These are phyloP conservation scores for Pyrrhia umbra DNA, from an alignment of 2,888 invertebrate genomes.

Conservation along the genomic window DNA sequence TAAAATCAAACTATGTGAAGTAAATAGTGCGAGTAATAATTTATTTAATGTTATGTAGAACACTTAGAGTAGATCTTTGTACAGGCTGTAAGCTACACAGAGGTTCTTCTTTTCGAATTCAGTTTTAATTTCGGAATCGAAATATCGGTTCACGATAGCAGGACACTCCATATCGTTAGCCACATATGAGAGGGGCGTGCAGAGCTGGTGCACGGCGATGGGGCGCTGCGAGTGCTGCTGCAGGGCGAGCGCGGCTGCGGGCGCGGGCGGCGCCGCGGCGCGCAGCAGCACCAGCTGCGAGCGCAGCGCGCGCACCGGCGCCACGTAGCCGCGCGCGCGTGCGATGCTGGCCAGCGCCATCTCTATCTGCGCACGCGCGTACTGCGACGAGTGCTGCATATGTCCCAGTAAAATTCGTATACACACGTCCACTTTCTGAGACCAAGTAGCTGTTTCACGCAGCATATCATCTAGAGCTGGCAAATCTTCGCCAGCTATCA, in stretches of 20 bases:
- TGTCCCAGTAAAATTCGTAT: conserved; percentile 64
- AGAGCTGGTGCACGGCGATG: conserved; percentile 17
- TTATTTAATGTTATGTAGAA: not conserved
- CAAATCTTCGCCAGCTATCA: conserved; percentile 16
- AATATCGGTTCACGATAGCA: conserved; percentile 8
- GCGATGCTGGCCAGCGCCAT: conserved; percentile 65
- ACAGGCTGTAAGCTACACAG: not conserved
- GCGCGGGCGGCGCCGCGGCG: conserved; percentile 18
- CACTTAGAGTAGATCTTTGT: not conserved
- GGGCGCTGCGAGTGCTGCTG: conserved; percentile 66
- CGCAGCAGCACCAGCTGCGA: conserved; percentile 70
- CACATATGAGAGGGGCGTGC: conserved; percentile 4
- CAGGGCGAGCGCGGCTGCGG: conserved; percentile 15
- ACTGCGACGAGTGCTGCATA: conserved; percentile 71
- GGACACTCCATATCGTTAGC: conserved; percentile 3
- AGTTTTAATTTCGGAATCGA: conserved; percentile 3
- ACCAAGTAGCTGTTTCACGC: conserved; percentile 23
- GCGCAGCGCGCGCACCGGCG: conserved; percentile 52
- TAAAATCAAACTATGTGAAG: not conserved
- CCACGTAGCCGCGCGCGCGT: conserved; percentile 57
- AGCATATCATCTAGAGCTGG: conserved; percentile 20
- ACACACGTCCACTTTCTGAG: conserved; percentile 48
- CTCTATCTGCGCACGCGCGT: conserved; percentile 68
- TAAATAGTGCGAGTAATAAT: not conserved
- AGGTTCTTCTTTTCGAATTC: conserved; percentile 10